phyloP scores from a whole-genome alignment of 2,888 invertebrate species.

The Calephelis perditalis region DNA sequence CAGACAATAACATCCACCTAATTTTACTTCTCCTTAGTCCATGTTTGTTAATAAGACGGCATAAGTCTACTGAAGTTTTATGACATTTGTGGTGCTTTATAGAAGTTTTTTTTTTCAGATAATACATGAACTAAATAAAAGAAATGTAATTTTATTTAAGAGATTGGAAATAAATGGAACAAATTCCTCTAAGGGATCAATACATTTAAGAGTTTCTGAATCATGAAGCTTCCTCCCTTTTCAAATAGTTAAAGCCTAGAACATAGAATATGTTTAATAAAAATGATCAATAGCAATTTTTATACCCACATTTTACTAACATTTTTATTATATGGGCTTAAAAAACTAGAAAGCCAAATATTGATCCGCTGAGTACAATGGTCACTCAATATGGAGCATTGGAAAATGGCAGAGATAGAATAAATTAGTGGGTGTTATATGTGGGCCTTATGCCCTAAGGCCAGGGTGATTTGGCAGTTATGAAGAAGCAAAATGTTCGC shows the following conservation, averaged over 20 bases:
- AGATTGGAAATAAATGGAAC: constrained; percentile 32
- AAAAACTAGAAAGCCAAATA: constrained; percentile 4
- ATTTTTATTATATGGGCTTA: not conserved
- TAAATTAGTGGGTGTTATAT: constrained; percentile 32
- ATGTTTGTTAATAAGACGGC: too few relatives aligned
- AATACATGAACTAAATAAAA: constrained; percentile 20
- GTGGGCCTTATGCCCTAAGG: constrained; percentile 61
- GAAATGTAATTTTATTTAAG: constrained; percentile 34
- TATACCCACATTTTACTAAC: constrained; percentile 16
- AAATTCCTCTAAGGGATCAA: constrained; percentile 64
- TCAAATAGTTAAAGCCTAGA: constrained; percentile 6
- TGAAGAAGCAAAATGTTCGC: constrained; percentile 99
- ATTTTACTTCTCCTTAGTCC: too few relatives aligned
- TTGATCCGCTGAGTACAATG: constrained; percentile 37
- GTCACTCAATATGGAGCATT: constrained; percentile 44
- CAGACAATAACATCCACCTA: too few relatives aligned
- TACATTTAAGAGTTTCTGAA: constrained; percentile 38
- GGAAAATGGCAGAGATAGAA: constrained; percentile 24
- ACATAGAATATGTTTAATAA: constrained; percentile 17
- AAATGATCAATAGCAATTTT: constrained; percentile 18
- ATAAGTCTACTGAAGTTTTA: too few relatives aligned
- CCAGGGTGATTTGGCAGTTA: constrained; percentile 75
- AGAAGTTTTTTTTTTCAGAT: constrained; percentile 25
- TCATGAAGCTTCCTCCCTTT: constrained; percentile 17
- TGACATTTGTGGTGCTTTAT: too few relatives aligned